phyloP scores from a whole-genome alignment of 2,888 invertebrate species.

The Clistopyga incitator region DNA sequence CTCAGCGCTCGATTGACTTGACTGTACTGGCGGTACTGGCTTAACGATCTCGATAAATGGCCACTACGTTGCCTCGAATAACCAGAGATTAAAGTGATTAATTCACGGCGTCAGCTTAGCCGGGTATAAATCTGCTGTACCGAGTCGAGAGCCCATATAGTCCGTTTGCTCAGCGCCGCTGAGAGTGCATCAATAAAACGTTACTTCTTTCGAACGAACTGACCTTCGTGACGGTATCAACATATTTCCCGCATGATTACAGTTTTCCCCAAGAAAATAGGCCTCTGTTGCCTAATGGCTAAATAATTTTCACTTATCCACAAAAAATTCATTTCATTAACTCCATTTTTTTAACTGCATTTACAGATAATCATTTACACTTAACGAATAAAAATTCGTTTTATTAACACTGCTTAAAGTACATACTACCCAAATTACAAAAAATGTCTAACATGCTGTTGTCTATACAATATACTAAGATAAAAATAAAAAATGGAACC shows the following conservation, averaged over 20 bases:
- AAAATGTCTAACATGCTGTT: too few relatives aligned
- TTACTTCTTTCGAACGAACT: constrained; percentile 54
- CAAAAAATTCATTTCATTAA: constrained; percentile 33
- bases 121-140: constrained; percentile 63
- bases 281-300: constrained; percentile 56
- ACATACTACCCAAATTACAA: too few relatives aligned
- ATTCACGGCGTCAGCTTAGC: constrained; percentile 64
- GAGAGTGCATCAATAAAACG: constrained; percentile 62
- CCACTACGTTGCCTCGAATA: constrained; percentile 60
- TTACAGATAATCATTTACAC: too few relatives aligned
- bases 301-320: constrained; percentile 69
- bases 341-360: constrained; percentile 23
- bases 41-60: constrained; percentile 66
- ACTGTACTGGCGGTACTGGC: not conserved
- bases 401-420: too few relatives aligned
- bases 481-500: too few relatives aligned
- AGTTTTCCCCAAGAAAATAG: constrained; percentile 25
- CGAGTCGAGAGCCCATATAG: constrained; percentile 20
- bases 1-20: not conserved
- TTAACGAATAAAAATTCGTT: too few relatives aligned
- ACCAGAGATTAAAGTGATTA: constrained; percentile 69
- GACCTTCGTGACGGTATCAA: constrained; percentile 60
- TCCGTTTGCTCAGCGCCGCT: not conserved
- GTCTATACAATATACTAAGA: too few relatives aligned
- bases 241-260: constrained; percentile 43